These are phyloP conservation scores for Folsomia manolachei DNA, from an alignment of 2,888 invertebrate genomes.

Conservation along the genomic window DNA sequence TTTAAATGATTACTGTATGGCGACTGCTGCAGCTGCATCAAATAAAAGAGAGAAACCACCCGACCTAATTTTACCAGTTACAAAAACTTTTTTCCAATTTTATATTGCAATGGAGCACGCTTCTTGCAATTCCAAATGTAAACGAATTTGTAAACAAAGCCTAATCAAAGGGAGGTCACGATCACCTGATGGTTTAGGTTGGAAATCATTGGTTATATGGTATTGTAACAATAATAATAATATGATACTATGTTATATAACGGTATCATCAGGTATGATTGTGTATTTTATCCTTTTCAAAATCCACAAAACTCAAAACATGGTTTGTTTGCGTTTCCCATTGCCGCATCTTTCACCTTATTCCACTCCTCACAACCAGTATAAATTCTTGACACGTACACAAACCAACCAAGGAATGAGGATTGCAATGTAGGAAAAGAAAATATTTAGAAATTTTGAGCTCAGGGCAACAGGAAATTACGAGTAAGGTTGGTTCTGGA, in stretches of 20 bases:
- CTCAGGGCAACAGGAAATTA: neutral
- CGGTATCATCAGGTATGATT: neutral
- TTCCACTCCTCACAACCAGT: neutral
- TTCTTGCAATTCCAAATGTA: too few relatives aligned
- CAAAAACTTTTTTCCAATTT: too few relatives aligned
- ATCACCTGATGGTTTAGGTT: neutral
- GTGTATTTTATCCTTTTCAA: neutral
- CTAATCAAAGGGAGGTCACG: neutral
- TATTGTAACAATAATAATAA: neutral
- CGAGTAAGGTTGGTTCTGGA: neutral
- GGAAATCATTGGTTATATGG: neutral
- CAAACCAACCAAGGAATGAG: neutral
- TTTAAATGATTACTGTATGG: too few relatives aligned
- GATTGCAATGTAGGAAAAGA: neutral
- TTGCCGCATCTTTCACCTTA: slow-evolving; percentile 12
- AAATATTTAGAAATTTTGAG: neutral
- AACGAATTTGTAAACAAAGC: neutral
- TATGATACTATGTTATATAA: too few relatives aligned
- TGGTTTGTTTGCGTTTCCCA: neutral
- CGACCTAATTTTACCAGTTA: too few relatives aligned
- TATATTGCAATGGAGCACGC: too few relatives aligned
- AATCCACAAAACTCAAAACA: neutral
- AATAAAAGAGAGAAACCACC: too few relatives aligned
- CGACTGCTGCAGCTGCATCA: too few relatives aligned
- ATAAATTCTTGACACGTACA: neutral